A percentile compares a stretch with the other conserved stretches of the same genome.
phyloP scores from a whole-genome alignment of 1,140 invertebrate genomes.

The Lordiphosa clarofinis region DNA sequence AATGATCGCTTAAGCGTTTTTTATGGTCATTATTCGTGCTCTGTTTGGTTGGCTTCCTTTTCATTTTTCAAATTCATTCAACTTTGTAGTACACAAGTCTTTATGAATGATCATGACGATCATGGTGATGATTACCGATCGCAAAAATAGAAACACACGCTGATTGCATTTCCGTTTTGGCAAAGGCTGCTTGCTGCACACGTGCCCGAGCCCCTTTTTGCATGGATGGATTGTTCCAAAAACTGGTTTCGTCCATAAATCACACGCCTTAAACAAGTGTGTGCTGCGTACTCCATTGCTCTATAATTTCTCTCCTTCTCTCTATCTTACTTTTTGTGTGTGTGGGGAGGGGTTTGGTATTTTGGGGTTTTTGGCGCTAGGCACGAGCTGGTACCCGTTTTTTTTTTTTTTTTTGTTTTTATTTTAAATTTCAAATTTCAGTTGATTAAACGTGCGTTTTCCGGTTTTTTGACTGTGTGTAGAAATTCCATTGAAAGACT shows the following conservation, averaged over 20 bases:
- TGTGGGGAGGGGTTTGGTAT: neutral
- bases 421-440: conserved; percentile 20
- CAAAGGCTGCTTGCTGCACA: conserved; percentile 19
- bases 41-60: conserved; percentile 27
- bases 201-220: neutral
- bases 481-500: conserved; percentile 25
- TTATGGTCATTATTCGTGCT: neutral
- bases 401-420: conserved; percentile 28
- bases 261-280: conserved; percentile 34
- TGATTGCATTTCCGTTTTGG: conserved; percentile 71
- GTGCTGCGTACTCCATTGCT: neutral
- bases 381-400: conserved; percentile 75
- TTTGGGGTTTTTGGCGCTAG: conserved; percentile 46
- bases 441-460: conserved; percentile 14
- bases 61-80: conserved; percentile 55
- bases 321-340: neutral
- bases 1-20: conserved; percentile 29
- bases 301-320: conserved; percentile 1
- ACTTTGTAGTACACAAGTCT: conserved; percentile 41
- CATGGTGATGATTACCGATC: conserved; percentile 7
- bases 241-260: conserved; percentile 46
- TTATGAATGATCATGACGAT: conserved; percentile 41
- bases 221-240: conserved; percentile 7
- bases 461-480: conserved; percentile 10
- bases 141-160: conserved; percentile 65